A percentile compares a stretch with the other conserved stretches of the same genome.
Evolutionary conservation across 2,888 invertebrate genomes (phyloP).

Genomic region (Phorcus lineatus): DNA sequence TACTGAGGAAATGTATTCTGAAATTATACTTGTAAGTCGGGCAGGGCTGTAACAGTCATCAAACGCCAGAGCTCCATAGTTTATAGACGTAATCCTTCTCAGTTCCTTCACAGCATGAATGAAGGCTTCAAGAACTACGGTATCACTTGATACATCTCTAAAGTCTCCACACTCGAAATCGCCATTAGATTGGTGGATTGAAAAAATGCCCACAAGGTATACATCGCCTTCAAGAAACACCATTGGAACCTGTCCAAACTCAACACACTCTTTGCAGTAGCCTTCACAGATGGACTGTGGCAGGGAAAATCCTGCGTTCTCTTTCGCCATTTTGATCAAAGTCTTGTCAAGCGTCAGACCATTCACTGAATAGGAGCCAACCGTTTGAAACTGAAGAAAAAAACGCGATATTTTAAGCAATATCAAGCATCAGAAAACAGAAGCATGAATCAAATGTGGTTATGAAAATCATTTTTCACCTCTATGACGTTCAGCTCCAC

Average conservation of each 20-base stretch:
- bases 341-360: conserved; percentile 30
- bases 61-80: conserved; percentile 65
- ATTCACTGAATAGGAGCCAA: conserved; percentile 38
- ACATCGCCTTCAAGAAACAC: conserved; percentile 56
- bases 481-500: too few species aligned
- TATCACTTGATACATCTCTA: conserved; percentile 55
- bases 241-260: conserved; percentile 44
- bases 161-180: conserved; percentile 57
- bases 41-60: conserved; percentile 68
- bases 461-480: too few species aligned
- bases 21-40: conserved; percentile 40
- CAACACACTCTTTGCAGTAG: conserved; percentile 51
- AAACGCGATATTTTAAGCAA: background rate
- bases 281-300: conserved; percentile 50
- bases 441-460: background rate
- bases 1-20: conserved; percentile 36
- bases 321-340: conserved; percentile 31
- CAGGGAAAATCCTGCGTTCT: conserved; percentile 26
- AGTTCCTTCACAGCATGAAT: conserved; percentile 50
- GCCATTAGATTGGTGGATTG: conserved; percentile 53
- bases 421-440: background rate
- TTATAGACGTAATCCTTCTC: conserved; percentile 45
- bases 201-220: conserved; percentile 62
- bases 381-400: conserved; percentile 35
- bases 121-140: conserved; percentile 62